phyloP scores from a whole-genome alignment of 2,113 vertebrate genomes.

The Brienomyrus longianalis region DNA sequence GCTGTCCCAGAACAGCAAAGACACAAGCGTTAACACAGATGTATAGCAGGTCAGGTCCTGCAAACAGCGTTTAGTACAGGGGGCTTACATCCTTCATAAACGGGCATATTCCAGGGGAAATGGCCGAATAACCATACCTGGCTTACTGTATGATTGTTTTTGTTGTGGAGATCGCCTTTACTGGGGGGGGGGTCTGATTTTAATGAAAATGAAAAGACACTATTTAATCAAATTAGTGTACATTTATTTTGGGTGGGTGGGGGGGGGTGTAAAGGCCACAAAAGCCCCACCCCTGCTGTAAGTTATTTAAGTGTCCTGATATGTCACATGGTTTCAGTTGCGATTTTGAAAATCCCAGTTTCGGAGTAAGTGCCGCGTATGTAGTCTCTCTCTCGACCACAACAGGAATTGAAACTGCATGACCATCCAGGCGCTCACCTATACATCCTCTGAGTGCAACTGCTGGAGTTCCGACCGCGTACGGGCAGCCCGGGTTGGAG shows the following conservation, averaged over 20 bases:
- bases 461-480: not conserved
- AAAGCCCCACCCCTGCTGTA: not conserved
- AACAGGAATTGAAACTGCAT: slow-evolving; percentile 37
- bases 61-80: not conserved
- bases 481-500: not conserved
- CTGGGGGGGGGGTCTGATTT: not conserved
- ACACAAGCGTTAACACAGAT: not conserved
- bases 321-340: not conserved
- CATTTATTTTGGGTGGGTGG: not conserved
- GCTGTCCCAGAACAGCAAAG: not conserved
- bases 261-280: not conserved
- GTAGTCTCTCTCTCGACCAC: slow-evolving; percentile 14
- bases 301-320: not conserved
- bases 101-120: not conserved
- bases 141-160: not conserved
- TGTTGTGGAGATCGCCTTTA: not conserved
- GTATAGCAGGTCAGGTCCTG: not conserved
- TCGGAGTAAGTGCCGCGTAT: slow-evolving; percentile 18
- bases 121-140: not conserved
- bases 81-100: not conserved
- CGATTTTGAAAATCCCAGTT: slow-evolving; percentile 5
- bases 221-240: not conserved
- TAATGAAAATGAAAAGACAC: not conserved
- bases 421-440: not conserved
- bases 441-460: not conserved